Evolutionary conservation across 1,140 invertebrate genomes (phyloP).

Genomic region (Papilio dardanus): DNA sequence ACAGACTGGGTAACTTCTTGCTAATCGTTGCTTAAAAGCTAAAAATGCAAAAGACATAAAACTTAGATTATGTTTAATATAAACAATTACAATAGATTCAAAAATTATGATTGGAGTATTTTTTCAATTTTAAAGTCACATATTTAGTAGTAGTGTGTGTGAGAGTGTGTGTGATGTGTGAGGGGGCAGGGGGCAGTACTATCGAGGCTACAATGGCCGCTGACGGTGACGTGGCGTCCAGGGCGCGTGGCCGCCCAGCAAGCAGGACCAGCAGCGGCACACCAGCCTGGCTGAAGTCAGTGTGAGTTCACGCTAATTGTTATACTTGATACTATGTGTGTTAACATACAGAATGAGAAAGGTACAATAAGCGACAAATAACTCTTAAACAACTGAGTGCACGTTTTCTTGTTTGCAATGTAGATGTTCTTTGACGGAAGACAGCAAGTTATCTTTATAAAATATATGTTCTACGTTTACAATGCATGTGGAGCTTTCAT

Average conservation of each 20-base stretch:
- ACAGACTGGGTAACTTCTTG: no score
- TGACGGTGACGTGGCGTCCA: constrained; percentile 44
- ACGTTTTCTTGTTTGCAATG: no score
- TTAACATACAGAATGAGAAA: no score
- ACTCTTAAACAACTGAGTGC: no score
- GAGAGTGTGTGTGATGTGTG: constrained; percentile 49
- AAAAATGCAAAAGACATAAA: no score
- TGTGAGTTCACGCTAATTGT: not conserved
- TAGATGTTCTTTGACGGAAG: no score
- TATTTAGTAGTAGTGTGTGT: constrained; percentile 18
- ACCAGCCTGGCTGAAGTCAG: not conserved
- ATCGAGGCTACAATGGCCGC: constrained; percentile 64
- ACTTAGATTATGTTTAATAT: not conserved
- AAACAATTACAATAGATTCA: not conserved
- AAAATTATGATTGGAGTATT: not conserved
- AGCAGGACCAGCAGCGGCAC: not conserved
- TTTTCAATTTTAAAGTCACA: no score
- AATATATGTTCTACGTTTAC: not conserved
- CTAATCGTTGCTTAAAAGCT: no score
- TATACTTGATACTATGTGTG: not conserved
- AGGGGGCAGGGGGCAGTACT: constrained; percentile 54
- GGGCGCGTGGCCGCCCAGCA: constrained; percentile 22
- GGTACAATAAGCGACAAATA: no score
- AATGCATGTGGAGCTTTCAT: no score
- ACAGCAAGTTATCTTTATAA: no score